These are phyloP conservation scores for Ectropis crepuscularia DNA, from an alignment of 2,888 invertebrate genomes.

Conservation along the genomic window DNA sequence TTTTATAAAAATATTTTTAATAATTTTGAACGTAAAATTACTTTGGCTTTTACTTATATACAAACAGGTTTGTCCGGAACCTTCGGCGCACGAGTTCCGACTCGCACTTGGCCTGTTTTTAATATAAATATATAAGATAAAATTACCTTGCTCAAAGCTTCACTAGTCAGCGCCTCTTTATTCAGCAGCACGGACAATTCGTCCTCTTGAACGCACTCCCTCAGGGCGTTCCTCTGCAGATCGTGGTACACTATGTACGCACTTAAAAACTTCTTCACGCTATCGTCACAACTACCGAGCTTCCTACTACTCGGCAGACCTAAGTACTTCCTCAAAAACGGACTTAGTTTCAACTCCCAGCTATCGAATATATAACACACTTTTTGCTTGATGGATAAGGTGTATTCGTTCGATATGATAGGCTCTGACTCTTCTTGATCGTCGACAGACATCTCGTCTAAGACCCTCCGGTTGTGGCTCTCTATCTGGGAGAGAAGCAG, in stretches of 20 bases:
- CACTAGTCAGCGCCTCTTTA: constrained; percentile 51
- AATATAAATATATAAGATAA: not conserved
- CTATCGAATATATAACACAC: constrained; percentile 79
- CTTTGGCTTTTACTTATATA: too few relatives aligned
- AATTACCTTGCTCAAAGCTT: constrained; percentile 53
- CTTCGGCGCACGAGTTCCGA: too few relatives aligned
- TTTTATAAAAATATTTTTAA: too few relatives aligned
- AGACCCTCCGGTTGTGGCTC: constrained; percentile 56
- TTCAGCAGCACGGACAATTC: constrained; percentile 57
- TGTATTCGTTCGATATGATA: constrained; percentile 85
- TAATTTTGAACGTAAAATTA: too few relatives aligned
- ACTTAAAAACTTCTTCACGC: constrained; percentile 72
- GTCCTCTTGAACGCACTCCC: constrained; percentile 53
- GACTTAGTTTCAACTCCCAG: constrained; percentile 80
- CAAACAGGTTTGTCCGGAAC: too few relatives aligned
- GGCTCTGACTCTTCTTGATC: constrained; percentile 68
- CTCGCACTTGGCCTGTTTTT: too few relatives aligned
- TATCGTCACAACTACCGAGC: constrained; percentile 59
- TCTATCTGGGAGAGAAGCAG: constrained; percentile 85
- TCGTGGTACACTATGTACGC: constrained; percentile 85
- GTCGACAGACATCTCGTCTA: constrained; percentile 65
- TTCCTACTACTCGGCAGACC: constrained; percentile 68
- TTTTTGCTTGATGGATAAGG: constrained; percentile 86
- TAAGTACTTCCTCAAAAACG: constrained; percentile 79
- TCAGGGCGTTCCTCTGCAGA: constrained; percentile 74